Percentiles rank a stretch among this genome's conserved stretches.
Conservation (phyloP, 2,888 invertebrate genomes). For the Hemistola chrysoprasaria region DNA sequence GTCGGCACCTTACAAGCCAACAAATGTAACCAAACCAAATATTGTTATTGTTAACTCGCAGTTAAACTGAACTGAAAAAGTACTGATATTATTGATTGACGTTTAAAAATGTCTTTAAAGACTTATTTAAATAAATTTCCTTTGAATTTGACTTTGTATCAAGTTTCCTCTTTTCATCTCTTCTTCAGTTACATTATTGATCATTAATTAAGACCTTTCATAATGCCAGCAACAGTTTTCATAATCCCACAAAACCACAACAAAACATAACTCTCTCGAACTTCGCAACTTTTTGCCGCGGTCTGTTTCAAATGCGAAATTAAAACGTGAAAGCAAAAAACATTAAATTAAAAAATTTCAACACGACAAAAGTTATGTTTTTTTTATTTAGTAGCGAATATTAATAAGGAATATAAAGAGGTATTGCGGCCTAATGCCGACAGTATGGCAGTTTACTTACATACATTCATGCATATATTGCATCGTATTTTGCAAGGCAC, state of each 20-base stretch:
- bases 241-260: constrained; percentile 21
- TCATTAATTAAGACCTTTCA: constrained; percentile 12
- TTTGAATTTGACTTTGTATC: no score
- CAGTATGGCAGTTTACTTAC: constrained; percentile 28
- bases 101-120: no score
- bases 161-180: no score
- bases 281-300: constrained; percentile 24
- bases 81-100: no score
- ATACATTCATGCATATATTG: constrained; percentile 52
- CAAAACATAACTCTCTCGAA: constrained; percentile 22
- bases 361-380: constrained; percentile 20
- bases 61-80: no score
- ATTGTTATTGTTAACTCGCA: no score
- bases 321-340: constrained; percentile 19
- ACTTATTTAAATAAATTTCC: no score
- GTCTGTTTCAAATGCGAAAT: constrained; percentile 28
- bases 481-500: constrained; percentile 71
- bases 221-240: constrained; percentile 27
- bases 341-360: constrained; percentile 19
- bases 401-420: constrained; percentile 29
- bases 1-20: no score
- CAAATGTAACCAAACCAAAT: no score
- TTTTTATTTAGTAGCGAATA: no score
- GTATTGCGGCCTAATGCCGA: constrained; percentile 36
- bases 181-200: no score